Conservation (phyloP, 2,113 vertebrate species). For the Engraulis encrasicolus region DNA sequence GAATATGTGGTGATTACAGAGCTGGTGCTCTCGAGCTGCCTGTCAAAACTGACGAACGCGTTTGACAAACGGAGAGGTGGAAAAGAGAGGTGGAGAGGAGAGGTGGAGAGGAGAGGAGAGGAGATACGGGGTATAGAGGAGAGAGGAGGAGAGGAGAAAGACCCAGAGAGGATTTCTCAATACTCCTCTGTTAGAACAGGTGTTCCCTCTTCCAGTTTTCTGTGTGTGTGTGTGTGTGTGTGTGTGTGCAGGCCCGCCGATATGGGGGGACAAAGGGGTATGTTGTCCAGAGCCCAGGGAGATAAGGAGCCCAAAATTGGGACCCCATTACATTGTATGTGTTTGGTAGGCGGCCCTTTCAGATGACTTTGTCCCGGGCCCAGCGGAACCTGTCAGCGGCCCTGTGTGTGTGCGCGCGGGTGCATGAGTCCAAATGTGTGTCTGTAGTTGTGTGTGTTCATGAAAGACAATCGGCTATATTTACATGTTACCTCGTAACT, state of each 20-base stretch:
- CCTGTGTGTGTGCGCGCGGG: not conserved
- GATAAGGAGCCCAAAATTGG: no score
- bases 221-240: not conserved
- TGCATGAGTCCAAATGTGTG: not conserved
- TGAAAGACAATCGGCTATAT: no score
- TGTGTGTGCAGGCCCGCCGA: no score
- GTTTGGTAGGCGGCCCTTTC: no score
- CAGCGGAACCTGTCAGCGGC: no score
- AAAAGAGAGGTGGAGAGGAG: not conserved
- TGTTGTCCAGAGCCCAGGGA: no score
- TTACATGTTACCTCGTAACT: no score
- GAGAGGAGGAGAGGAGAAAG: no score
- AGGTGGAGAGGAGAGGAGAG: not conserved
- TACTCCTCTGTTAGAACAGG: conserved; percentile 14
- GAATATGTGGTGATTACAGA: conserved; percentile 12
- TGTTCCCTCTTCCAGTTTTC: not conserved
- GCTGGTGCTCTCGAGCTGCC: not conserved
- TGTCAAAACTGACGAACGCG: not conserved
- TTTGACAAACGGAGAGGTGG: not conserved
- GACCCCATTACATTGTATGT: no score
- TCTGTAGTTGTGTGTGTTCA: not conserved
- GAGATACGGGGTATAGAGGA: no score
- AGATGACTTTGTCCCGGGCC: no score
- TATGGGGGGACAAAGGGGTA: no score
- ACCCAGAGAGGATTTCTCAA: conserved; percentile 11